phyloP scores from a whole-genome alignment of 2,888 invertebrate species.

The Penaeus monodon region DNA sequence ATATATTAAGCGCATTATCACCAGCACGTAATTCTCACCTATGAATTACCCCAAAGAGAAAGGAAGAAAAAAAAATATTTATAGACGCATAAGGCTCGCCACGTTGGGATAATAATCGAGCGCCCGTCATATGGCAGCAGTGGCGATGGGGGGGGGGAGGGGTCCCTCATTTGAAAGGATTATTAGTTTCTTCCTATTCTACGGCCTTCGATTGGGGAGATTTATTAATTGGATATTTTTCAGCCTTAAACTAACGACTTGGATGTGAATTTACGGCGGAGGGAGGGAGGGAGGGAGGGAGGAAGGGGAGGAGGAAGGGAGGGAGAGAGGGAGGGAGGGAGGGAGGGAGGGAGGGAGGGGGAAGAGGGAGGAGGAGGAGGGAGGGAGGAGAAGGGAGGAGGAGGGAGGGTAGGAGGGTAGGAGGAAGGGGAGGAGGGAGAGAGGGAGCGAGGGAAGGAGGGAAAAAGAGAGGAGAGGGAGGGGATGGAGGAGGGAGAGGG shows the following conservation, averaged over 20 bases:
- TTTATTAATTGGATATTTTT: conserved; percentile 32
- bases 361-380: background rate
- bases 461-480: background rate
- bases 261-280: background rate
- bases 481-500: background rate
- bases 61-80: background rate
- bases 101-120: background rate
- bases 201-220: background rate
- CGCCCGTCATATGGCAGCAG: background rate
- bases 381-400: background rate
- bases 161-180: conserved; percentile 38
- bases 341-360: background rate
- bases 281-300: background rate
- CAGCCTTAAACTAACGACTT: conserved; percentile 10
- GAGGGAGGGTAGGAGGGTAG: background rate
- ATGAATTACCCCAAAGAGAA: too few species aligned
- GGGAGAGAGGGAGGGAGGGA: background rate
- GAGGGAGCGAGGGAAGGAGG: background rate
- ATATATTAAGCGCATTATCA: too few species aligned
- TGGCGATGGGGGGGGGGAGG: background rate
- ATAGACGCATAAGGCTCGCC: background rate
- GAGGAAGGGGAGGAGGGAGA: too few species aligned
- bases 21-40: too few species aligned
- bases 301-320: background rate
- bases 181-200: conserved; percentile 19